Base-by-base conservation (phyloP, 2,113 vertebrate species). In the Pogonocichla stellata region DNA sequence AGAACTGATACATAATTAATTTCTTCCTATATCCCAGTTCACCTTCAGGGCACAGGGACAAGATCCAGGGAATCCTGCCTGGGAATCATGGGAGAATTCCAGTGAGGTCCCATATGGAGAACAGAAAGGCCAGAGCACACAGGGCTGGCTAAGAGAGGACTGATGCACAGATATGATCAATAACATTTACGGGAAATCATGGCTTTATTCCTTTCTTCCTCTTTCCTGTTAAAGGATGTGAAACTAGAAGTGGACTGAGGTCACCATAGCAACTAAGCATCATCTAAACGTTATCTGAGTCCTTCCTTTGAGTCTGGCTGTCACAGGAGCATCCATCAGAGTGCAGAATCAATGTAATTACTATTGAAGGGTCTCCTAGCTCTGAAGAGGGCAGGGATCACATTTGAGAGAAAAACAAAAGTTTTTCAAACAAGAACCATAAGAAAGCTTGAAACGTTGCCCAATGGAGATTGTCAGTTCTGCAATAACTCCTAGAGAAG, bases 191-290 rank as follows among this genome's bases (percentile, higher is more conserved):
- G 28, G 43, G 28, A 85, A 40, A 79, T 88, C 16, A 71, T 36
- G 29, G 60, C 19, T 83, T 79, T 72, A 48, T 85, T 78, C 31
- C 72, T 90, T 80, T 57, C 72, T 66, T 78, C 53, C 51, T 92
- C 67, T 77, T 86, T 66, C 60, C 45, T 75, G 73, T 54, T 60
- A 89, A 89, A 85, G 78, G n/a, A 33, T 73, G 54, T 73, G 65
- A 87, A 93, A 79, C 53, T 71, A 60, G 43, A 65, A 56, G 51
- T 74, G 80, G 92, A 89, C 84, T 79, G 77, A 91, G 91, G 94
- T 95, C 96, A 97, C 96, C 95, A 95, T 94, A 85, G 94, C 94
- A 97, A 97, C 93, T 34, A 54, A 83, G 28, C 73, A 93, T 65
- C 89, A 33, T 82, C 71, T 72, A 33, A 92, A 87, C 5, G 6